Evolutionary conservation across 2,113 vertebrate genomes (phyloP).

Genomic region (Lasiurus borealis): DNA sequence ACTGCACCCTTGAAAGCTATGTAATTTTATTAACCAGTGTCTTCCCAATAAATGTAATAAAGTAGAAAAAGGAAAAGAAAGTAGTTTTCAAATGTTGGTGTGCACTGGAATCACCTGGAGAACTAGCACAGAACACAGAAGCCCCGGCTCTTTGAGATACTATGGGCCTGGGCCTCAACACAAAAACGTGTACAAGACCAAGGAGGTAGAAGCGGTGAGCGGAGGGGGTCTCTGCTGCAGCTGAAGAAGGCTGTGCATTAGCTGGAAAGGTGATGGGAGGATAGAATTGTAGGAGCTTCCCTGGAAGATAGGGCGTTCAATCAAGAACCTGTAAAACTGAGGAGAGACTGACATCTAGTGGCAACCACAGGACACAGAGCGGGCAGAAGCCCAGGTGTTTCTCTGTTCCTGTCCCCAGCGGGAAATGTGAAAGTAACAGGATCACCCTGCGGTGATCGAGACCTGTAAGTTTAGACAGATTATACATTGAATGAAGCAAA

Average conservation of each 20-base stretch:
- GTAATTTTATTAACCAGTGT: background rate
- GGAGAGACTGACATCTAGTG: constrained; percentile 52
- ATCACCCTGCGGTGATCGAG: background rate
- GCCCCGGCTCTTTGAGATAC: too few relatives aligned
- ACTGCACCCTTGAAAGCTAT: background rate
- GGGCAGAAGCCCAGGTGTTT: background rate
- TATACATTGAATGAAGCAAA: background rate
- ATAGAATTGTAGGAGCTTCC: rapidly evolving
- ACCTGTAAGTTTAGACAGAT: background rate
- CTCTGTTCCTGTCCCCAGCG: background rate
- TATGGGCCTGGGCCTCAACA: background rate
- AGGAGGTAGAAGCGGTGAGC: background rate
- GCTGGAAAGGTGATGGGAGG: background rate
- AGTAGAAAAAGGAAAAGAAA: background rate
- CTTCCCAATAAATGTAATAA: background rate
- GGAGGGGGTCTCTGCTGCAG: too few relatives aligned
- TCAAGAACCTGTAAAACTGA: background rate
- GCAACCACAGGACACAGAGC: background rate
- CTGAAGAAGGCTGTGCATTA: background rate
- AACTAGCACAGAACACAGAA: too few relatives aligned
- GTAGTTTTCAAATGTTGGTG: background rate
- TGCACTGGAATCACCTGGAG: background rate
- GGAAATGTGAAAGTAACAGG: background rate
- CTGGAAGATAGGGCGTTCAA: background rate
- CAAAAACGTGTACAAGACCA: background rate